A percentile compares a stretch with the other conserved stretches of the same genome.
These are phyloP conservation scores for Pristionchus arcanus DNA, from an alignment of 2,888 invertebrate species.

Conservation along the genomic window DNA sequence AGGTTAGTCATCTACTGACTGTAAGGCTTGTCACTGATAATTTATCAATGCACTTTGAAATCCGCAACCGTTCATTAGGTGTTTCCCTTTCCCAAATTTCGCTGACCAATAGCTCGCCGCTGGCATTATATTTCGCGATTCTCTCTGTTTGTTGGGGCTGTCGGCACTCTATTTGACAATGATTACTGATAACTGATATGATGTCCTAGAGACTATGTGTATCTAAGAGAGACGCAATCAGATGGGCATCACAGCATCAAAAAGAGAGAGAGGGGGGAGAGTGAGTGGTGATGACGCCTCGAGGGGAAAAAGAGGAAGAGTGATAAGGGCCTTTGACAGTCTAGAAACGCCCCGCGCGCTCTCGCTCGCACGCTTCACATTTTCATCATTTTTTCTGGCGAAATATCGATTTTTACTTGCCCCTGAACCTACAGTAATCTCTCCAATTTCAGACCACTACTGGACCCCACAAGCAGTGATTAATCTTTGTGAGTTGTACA, in stretches of 20 bases:
- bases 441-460: neutral
- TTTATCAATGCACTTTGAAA: neutral
- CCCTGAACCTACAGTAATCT: neutral
- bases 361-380: conserved; percentile 5
- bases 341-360: conserved; percentile 19
- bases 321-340: conserved; percentile 1
- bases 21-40: too few species aligned
- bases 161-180: neutral
- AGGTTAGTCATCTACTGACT: too few species aligned
- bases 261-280: neutral
- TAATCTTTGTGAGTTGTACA: neutral
- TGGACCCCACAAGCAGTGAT: neutral
- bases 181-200: conserved; percentile 15
- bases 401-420: neutral
- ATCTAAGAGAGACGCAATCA: neutral
- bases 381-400: conserved; percentile 21
- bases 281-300: neutral
- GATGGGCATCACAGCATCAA: conserved; percentile 4
- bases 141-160: conserved; percentile 5
- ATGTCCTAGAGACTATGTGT: neutral
- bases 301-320: neutral
- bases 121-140: conserved; percentile 27
- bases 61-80: neutral
- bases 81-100: neutral
- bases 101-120: neutral